Percentiles rank a stretch among this genome's conserved stretches.
Evolutionary conservation across 1,140 invertebrate genomes (phyloP).

Genomic region (Meloidogyne exigua): DNA sequence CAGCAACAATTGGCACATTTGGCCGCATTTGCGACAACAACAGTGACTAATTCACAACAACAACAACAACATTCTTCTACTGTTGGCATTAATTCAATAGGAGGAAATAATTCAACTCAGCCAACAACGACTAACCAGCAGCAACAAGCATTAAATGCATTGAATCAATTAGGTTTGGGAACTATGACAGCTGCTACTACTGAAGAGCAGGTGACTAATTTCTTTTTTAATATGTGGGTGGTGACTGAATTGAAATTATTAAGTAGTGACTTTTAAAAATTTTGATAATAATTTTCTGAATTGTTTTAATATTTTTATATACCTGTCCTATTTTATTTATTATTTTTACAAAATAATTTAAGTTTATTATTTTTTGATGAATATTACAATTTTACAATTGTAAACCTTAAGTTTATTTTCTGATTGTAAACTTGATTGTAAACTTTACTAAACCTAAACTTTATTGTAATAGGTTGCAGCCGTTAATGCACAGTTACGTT

Average conservation of each 20-base stretch:
- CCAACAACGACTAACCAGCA: not conserved
- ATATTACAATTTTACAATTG: too few species aligned
- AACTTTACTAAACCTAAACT: not conserved
- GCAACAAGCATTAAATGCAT: slow-evolving; percentile 14
- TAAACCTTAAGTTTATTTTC: not conserved
- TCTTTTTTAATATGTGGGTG: not conserved
- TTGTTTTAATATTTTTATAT: not conserved
- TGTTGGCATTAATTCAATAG: slow-evolving; percentile 1
- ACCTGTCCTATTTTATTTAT: too few species aligned
- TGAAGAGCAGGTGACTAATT: slow-evolving; percentile 23
- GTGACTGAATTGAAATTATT: not conserved
- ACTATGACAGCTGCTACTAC: slow-evolving; percentile 4
- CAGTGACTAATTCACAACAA: slow-evolving; percentile 22
- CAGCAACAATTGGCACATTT: slow-evolving; percentile 22
- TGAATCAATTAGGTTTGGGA: slow-evolving; percentile 23
- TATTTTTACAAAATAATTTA: not conserved
- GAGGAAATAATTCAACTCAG: not conserved
- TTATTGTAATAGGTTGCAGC: slow-evolving; percentile 16
- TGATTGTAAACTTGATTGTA: too few species aligned
- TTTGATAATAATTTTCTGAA: not conserved
- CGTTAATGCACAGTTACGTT: slow-evolving; percentile 26
- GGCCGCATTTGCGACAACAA: slow-evolving; percentile 25
- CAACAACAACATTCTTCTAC: slow-evolving; percentile 19
- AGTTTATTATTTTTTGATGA: too few species aligned
- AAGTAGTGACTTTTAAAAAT: slow-evolving; percentile 1